Evolutionary conservation across 2,797 vertebrate species (phyloP).

Genomic region (Nothura maculosa): DNA sequence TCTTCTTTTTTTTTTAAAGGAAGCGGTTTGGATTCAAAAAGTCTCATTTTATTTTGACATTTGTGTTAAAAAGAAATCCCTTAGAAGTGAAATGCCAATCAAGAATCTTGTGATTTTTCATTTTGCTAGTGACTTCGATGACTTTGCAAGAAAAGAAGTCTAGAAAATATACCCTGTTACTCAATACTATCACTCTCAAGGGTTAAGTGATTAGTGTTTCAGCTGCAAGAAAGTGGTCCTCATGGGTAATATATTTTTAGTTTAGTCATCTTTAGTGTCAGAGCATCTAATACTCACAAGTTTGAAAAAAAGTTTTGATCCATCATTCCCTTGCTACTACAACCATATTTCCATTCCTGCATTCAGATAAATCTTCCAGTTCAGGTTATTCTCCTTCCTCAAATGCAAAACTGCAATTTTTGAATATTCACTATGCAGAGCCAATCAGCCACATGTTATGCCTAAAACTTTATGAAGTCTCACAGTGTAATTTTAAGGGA

Average conservation of each 20-base stretch:
- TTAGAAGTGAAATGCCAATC: not conserved
- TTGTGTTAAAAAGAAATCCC: not conserved
- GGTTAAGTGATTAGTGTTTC: not conserved
- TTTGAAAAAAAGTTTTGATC: not conserved
- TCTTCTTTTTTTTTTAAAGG: not conserved
- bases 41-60: not conserved
- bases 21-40: accelerated
- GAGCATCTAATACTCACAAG: not conserved
- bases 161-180: not conserved
- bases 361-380: not conserved
- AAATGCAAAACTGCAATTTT: not conserved
- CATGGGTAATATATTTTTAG: not conserved
- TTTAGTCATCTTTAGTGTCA: not conserved
- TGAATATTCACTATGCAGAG: not conserved
- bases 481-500: not conserved
- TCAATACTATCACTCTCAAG: not conserved
- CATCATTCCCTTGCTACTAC: not conserved
- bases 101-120: not conserved
- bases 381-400: not conserved
- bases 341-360: not conserved
- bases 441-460: not conserved
- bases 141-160: not conserved
- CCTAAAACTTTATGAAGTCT: not conserved
- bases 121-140: not conserved
- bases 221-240: not conserved